Evolutionary conservation across 2,797 vertebrate genomes (phyloP).

Genomic region (Pyrrhura leucotis): DNA sequence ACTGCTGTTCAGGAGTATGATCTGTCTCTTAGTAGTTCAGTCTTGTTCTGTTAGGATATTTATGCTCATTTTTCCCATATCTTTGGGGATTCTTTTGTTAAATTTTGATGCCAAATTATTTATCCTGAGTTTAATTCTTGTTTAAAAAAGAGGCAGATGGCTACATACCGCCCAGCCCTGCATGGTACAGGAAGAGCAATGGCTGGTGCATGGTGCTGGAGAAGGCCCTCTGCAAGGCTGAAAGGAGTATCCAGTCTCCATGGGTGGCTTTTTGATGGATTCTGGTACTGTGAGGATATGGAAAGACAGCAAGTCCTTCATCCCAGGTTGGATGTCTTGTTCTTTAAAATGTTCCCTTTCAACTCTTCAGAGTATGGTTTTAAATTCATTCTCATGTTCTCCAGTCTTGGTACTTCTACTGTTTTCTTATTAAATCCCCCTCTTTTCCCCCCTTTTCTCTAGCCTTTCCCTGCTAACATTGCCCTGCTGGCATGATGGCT

Average conservation of each 20-base stretch:
- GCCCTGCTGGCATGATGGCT: rapidly evolving
- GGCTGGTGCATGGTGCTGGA: not conserved
- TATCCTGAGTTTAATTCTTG: not conserved
- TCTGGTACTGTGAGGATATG: not conserved
- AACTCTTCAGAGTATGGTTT: not conserved
- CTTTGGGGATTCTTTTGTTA: not conserved
- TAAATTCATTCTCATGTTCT: not conserved
- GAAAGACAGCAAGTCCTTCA: not conserved
- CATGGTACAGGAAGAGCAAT: not conserved
- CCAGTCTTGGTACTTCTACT: not conserved
- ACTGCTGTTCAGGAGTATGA: not conserved
- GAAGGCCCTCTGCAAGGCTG: not conserved
- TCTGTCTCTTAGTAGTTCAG: not conserved
- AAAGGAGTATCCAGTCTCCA: not conserved
- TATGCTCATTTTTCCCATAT: not conserved
- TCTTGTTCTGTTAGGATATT: not conserved
- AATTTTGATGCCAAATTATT: not conserved
- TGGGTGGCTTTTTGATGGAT: not conserved
- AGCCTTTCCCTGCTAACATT: not conserved
- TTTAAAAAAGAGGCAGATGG: not conserved
- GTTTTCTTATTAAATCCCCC: not conserved
- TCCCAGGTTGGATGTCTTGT: not conserved
- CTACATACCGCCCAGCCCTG: not conserved
- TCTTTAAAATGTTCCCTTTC: not conserved
- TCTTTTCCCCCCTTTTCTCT: not conserved